Conservation (phyloP, 2,113 vertebrate genomes). For the Pholis gunnellus region DNA sequence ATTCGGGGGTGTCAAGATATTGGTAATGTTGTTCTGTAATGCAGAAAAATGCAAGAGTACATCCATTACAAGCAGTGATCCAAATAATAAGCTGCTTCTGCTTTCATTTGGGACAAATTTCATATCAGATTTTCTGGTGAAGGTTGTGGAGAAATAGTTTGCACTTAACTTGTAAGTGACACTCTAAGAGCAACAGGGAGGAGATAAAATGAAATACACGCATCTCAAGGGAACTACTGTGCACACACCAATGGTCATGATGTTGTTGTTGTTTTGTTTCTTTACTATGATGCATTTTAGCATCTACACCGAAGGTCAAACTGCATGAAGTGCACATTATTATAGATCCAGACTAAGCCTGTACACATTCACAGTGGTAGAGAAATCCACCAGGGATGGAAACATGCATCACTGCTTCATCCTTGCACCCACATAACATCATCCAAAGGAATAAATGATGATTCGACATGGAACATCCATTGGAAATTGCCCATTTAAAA, state of each 20-base stretch:
- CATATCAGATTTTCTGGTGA: conserved; percentile 49
- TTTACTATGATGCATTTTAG: conserved; percentile 35
- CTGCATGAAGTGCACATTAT: conserved; percentile 9
- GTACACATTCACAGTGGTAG: neutral
- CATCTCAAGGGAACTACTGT: conserved; percentile 39
- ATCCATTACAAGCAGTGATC: conserved; percentile 56
- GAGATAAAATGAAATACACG: conserved; percentile 48
- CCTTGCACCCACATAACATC: conserved; percentile 39
- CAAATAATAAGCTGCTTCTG: conserved; percentile 58
- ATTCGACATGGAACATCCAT: conserved; percentile 20
- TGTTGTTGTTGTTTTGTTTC: conserved; percentile 4
- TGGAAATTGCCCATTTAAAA: conserved; percentile 17
- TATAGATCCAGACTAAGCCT: neutral
- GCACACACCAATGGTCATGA: conserved; percentile 42
- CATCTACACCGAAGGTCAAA: neutral
- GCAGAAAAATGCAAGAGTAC: conserved; percentile 45
- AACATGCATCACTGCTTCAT: neutral
- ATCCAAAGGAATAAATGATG: conserved; percentile 47
- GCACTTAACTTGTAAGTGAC: conserved; percentile 60
- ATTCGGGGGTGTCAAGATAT: conserved; percentile 24
- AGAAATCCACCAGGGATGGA: conserved; percentile 29
- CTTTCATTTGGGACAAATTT: conserved; percentile 57
- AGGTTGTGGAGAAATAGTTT: conserved; percentile 52
- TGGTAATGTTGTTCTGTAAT: conserved; percentile 49
- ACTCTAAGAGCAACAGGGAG: conserved; percentile 55